Base-by-base conservation (phyloP, 1,140 invertebrate genomes). In the Procambarus virginalis region DNA sequence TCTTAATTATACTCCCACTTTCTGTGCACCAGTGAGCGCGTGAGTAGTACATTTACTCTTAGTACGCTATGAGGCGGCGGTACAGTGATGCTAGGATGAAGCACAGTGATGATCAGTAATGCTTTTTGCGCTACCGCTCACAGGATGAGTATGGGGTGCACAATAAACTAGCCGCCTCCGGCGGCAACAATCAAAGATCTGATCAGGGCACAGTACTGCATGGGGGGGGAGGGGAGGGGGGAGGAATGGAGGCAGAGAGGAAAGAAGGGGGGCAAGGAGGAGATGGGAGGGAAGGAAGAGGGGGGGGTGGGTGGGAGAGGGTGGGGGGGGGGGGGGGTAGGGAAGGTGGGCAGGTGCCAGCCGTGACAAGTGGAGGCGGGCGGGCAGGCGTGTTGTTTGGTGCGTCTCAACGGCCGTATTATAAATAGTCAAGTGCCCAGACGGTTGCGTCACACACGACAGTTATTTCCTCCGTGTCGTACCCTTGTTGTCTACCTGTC, bases 371-470 rank as follows among this genome's bases (percentile, higher is more conserved):
- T 68, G 64, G 64, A 4, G 14, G 55, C 55, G 34, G 34, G 34
- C 34, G 34, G 34, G 34, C 34, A 34, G 34, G 34, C 2, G 51
- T 68, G 64, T 68, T 68, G 1, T 68, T n/a, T 68, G 64, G 14
- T 68, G 64, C 64, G 64, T 60, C 55, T 81, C 20, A 55, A 60
- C 49, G 60, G 60, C 60, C 10, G 20, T 49, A 70, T 84, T 84
- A 84, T 84, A 84, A 84, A 84, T 84, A 84, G 82, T n/a, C 60
- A 73, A 45, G 82, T 8, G 34, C 82, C 17, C 82, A 84, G 82
- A 84, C 82, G 46, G 20, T 84, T 84, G 49, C 82, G 68, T 84
- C 82, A 84, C 48, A 48, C 68, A 45, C 82, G 6, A 22, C 17
- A 73, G n/a, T 84, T 70, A 73, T 73, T 73, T 73, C 45, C 34